Evolutionary conservation across 2,113 vertebrate genomes (phyloP).

Genomic region (Mastomys coucha): DNA sequence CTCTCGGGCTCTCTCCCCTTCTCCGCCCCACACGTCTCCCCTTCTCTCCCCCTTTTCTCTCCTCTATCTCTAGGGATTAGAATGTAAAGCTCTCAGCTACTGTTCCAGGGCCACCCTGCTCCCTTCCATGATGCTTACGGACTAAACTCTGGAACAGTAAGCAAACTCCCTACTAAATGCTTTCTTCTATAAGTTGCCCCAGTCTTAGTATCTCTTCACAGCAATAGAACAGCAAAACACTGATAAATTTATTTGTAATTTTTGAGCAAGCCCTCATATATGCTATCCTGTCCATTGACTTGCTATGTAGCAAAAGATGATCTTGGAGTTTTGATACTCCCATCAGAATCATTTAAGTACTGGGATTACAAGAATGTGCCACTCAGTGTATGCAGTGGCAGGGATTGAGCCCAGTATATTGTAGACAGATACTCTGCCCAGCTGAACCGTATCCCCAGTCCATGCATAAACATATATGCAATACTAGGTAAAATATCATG

Average conservation of each 20-base stretch:
- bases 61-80: neutral
- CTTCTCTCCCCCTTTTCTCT: no score
- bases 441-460: neutral
- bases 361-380: neutral
- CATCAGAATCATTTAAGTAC: no score
- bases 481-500: neutral
- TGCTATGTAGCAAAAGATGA: neutral
- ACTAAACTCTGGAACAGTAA: neutral
- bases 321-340: neutral
- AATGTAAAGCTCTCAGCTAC: neutral
- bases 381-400: neutral
- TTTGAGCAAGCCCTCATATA: neutral
- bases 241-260: neutral
- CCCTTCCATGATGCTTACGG: no score
- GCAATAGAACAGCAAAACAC: neutral
- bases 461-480: neutral
- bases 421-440: neutral
- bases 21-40: rapidly evolving
- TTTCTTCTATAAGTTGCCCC: neutral
- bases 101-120: neutral
- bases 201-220: neutral
- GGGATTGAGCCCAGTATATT: neutral
- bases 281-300: neutral
- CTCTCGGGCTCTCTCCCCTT: neutral
- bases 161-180: neutral